phyloP scores from a whole-genome alignment of 1,140 invertebrate species.

The Cherax destructor region DNA sequence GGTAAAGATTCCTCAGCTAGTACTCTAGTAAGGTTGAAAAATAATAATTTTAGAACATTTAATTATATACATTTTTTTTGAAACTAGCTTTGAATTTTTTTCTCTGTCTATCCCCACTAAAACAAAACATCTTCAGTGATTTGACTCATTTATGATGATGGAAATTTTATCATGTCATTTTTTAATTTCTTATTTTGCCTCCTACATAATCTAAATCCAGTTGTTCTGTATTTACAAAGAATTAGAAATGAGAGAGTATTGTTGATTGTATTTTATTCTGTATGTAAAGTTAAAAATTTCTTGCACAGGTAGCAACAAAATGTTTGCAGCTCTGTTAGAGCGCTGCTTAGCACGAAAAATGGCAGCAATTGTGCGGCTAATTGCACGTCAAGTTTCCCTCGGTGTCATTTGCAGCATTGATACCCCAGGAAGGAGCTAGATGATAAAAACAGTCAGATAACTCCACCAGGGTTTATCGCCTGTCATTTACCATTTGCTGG shows the following conservation, averaged over 20 bases:
- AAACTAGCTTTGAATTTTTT: no score
- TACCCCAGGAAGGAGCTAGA: constrained; percentile 77
- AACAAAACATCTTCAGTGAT: no score
- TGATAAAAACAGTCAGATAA: constrained; percentile 76
- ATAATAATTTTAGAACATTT: no score
- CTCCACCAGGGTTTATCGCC: constrained; percentile 79
- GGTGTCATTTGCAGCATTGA: constrained; percentile 77
- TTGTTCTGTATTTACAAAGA: background rate
- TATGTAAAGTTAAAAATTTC: background rate
- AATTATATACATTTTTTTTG: no score
- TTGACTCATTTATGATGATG: no score
- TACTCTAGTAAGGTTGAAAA: no score
- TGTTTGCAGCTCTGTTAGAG: constrained; percentile 77
- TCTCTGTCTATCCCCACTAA: no score
- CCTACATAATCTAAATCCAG: no score
- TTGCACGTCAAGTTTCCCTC: constrained; percentile 75
- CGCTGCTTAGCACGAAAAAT: constrained; percentile 76
- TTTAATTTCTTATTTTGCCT: no score
- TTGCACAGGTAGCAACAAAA: constrained; percentile 75
- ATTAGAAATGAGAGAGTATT: background rate
- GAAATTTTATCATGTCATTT: no score
- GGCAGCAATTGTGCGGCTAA: constrained; percentile 76
- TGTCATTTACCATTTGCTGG: constrained; percentile 77
- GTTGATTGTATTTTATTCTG: background rate
- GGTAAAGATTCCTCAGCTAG: no score